phyloP scores from a whole-genome alignment of 2,888 invertebrate genomes.

The Drosophila vallismaia region DNA sequence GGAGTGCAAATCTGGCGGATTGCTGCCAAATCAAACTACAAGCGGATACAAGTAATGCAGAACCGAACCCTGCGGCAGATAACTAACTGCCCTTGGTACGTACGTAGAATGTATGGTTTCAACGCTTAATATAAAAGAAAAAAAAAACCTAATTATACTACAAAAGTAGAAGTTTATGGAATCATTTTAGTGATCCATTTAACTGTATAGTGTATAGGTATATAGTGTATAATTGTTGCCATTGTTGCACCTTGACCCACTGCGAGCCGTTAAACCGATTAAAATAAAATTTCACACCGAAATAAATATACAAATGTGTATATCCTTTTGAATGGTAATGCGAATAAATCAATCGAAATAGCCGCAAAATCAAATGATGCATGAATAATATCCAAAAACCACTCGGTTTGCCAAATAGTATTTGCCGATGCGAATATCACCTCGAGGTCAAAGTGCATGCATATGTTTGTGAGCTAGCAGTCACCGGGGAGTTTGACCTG shows the following conservation, averaged over 20 bases:
- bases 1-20: no score
- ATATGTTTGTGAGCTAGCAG: constrained; percentile 21
- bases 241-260: constrained; percentile 1
- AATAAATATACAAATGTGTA: constrained; percentile 21
- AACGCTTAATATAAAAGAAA: no score
- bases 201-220: neutral
- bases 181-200: neutral
- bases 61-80: no score
- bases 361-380: constrained; percentile 75
- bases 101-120: no score
- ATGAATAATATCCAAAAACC: constrained; percentile 67
- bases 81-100: no score
- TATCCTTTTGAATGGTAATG: constrained; percentile 41
- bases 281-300: constrained; percentile 38
- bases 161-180: no score
- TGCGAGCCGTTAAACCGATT: constrained; percentile 31
- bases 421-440: constrained; percentile 55
- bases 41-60: no score
- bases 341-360: constrained; percentile 73
- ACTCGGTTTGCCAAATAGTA: constrained; percentile 56
- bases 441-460: constrained; percentile 63
- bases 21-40: no score
- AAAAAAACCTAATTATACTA: no score
- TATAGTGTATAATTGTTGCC: no score
- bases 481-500: constrained; percentile 29